A percentile compares a stretch with the other conserved stretches of the same genome.
Evolutionary conservation across 2,113 vertebrate species (phyloP).

Genomic region (Sinocyclocheilus anshuiensis): DNA sequence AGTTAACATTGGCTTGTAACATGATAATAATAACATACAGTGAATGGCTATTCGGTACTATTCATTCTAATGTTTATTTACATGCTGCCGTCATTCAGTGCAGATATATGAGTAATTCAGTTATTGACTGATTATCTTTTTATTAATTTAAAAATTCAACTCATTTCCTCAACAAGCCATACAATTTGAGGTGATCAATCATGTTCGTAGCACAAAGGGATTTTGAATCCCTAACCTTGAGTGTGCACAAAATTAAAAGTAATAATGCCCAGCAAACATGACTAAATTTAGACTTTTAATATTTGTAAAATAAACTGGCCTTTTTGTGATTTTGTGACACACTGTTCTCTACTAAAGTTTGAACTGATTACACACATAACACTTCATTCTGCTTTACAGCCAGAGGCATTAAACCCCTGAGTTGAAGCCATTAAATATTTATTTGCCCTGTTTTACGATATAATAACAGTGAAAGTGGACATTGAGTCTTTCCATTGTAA

Average conservation of each 20-base stretch:
- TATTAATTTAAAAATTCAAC: not conserved
- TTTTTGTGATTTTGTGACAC: not conserved
- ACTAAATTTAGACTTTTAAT: not conserved
- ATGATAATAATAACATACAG: no score
- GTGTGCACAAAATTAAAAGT: not conserved
- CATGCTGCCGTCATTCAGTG: no score
- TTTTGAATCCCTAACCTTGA: not conserved
- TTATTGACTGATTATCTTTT: no score
- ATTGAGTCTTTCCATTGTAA: not conserved
- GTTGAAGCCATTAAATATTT: not conserved
- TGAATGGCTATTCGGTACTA: no score
- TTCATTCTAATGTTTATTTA: no score
- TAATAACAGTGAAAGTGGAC: not conserved
- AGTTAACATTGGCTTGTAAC: no score
- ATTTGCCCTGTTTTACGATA: constrained; percentile 11
- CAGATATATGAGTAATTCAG: no score
- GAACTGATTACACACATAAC: constrained; percentile 2
- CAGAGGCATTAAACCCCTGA: not conserved
- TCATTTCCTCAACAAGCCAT: not conserved
- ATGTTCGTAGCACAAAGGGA: not conserved
- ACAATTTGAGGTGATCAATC: not conserved
- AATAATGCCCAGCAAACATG: not conserved
- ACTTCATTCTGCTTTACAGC: constrained; percentile 20
- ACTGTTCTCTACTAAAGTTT: not conserved
- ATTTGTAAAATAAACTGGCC: not conserved